Evolutionary conservation across 2,888 invertebrate genomes (phyloP).

Genomic region (Malthinus seriepunctatus): DNA sequence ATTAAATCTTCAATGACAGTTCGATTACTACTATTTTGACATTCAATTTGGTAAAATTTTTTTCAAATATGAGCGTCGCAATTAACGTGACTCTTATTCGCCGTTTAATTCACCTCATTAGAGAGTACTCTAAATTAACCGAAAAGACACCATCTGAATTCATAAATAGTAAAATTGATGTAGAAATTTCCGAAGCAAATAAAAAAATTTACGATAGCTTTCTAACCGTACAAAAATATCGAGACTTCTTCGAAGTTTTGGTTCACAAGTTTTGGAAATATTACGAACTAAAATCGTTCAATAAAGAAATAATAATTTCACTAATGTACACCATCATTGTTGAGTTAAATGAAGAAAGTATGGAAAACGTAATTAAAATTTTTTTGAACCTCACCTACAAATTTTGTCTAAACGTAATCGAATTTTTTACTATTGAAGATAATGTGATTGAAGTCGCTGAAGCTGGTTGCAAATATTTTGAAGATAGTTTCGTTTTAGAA

Average conservation of each 20-base stretch:
- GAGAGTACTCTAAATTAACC: constrained; percentile 30
- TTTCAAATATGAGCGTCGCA: background rate
- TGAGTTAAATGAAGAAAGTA: constrained; percentile 38
- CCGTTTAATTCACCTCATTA: constrained; percentile 34
- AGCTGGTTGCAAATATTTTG: constrained; percentile 57
- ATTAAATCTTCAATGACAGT: background rate
- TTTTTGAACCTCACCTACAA: constrained; percentile 32
- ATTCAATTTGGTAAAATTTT: background rate
- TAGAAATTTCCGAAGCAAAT: constrained; percentile 9
- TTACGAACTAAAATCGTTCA: constrained; percentile 32
- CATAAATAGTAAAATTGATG: constrained; percentile 29
- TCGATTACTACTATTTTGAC: constrained; percentile 14
- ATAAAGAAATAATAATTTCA: constrained; percentile 32
- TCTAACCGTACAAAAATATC: constrained; percentile 38
- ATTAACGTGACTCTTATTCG: constrained; percentile 17
- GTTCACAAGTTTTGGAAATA: constrained; percentile 33
- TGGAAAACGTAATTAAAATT: constrained; percentile 33
- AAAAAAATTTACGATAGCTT: constrained; percentile 27
- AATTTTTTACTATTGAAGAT: constrained; percentile 56
- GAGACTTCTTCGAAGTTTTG: constrained; percentile 37
- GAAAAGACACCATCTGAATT: constrained; percentile 38
- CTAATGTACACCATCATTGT: constrained; percentile 43
- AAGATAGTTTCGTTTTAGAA: constrained; percentile 57
- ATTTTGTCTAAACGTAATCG: constrained; percentile 46
- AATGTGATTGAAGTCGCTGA: constrained; percentile 55